phyloP scores from a whole-genome alignment of 2,888 invertebrate species.

The Bellardia bayeri region DNA sequence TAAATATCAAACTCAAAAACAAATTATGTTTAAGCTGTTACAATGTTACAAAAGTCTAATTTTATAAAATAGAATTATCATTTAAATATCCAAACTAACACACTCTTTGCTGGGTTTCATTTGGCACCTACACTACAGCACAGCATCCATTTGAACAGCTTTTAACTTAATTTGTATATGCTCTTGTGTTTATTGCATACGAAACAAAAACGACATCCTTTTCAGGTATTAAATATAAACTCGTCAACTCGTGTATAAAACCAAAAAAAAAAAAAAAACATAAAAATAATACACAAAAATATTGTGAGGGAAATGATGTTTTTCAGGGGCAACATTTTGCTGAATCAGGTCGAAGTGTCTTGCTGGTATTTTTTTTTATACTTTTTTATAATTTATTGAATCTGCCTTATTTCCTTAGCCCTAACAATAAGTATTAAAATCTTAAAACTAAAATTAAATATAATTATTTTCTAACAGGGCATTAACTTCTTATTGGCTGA shows the following conservation, averaged over 20 bases:
- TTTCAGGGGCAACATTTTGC: not conserved
- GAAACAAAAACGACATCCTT: conserved; percentile 19
- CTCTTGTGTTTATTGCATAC: conserved; percentile 1
- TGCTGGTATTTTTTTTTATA: no score
- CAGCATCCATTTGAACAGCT: conserved; percentile 32
- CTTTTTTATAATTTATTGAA: no score
- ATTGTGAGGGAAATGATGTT: not conserved
- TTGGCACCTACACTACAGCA: conserved; percentile 4
- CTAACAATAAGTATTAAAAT: no score
- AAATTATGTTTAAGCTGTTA: no score
- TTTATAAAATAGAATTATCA: no score
- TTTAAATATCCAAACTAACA: no score
- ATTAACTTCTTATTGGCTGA: no score
- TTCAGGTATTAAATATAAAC: conserved; percentile 15
- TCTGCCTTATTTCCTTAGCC: no score
- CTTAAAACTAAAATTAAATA: no score
- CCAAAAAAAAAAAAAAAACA: not conserved
- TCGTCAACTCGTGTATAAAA: conserved; percentile 2
- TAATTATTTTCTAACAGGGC: no score
- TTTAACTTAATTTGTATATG: conserved; percentile 51
- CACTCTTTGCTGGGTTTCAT: conserved; percentile 16
- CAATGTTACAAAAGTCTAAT: no score
- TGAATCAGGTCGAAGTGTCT: not conserved
- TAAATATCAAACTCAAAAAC: no score
- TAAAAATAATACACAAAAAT: not conserved